A percentile compares a stretch with the other conserved stretches of the same genome.
phyloP scores from a whole-genome alignment of 1,140 invertebrate species.

The Drosophila athabasca region DNA sequence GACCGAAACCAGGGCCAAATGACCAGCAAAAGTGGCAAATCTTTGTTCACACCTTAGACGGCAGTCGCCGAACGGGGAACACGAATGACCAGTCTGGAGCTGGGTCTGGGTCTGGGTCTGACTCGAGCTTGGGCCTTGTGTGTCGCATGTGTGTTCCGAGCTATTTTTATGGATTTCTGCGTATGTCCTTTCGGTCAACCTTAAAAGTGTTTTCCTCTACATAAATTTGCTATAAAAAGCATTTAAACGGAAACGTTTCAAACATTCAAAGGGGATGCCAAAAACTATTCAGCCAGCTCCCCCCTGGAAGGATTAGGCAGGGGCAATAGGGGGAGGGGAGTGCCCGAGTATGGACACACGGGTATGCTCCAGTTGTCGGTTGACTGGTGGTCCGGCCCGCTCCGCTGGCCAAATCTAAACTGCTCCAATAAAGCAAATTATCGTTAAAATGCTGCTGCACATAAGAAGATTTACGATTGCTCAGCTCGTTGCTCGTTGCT shows the following conservation, averaged over 20 bases:
- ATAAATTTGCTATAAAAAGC: slow-evolving; percentile 82
- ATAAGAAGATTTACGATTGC: slow-evolving; percentile 82
- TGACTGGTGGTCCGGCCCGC: slow-evolving; percentile 67
- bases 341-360: slow-evolving; percentile 29
- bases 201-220: slow-evolving; percentile 79
- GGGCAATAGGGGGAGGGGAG: background rate
- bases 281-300: slow-evolving; percentile 24
- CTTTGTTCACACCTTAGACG: slow-evolving; percentile 72
- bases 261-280: slow-evolving; percentile 73
- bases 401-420: slow-evolving; percentile 75
- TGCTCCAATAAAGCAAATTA: slow-evolving; percentile 82
- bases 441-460: slow-evolving; percentile 82
- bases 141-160: slow-evolving; percentile 59
- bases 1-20: slow-evolving; percentile 51
- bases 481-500: slow-evolving; percentile 66
- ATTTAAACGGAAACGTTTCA: slow-evolving; percentile 80
- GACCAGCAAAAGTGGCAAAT: slow-evolving; percentile 79
- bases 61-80: background rate
- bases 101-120: slow-evolving; percentile 14
- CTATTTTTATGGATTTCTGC: slow-evolving; percentile 80
- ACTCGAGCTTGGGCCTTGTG: background rate
- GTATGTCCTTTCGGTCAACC: slow-evolving; percentile 74
- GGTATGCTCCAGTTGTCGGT: slow-evolving; percentile 66
- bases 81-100: slow-evolving; percentile 1
- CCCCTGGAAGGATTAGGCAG: background rate